These are phyloP conservation scores for Potamarius usumacintae DNA, from an alignment of 2,113 vertebrate species.

Conservation along the genomic window DNA sequence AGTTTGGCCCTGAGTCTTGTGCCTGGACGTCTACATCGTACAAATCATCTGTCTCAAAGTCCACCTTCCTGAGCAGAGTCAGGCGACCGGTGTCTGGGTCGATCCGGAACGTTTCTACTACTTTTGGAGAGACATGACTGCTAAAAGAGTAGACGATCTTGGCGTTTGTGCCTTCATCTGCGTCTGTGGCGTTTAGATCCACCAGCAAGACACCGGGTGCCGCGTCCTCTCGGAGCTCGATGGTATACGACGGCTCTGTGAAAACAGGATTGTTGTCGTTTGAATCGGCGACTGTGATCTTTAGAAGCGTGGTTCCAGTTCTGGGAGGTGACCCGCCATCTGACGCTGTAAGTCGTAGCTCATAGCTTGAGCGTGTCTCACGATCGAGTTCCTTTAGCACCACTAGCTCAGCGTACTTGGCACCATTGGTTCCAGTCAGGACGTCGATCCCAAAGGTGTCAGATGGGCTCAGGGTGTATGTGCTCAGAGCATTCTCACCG, in stretches of 20 bases:
- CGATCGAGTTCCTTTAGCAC: conserved; percentile 88
- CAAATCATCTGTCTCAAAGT: conserved; percentile 86
- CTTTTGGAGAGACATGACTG: conserved; percentile 89
- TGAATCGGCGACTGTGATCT: conserved; percentile 90
- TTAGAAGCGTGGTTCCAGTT: conserved; percentile 87
- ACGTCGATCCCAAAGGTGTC: conserved; percentile 89
- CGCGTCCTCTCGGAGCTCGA: conserved; percentile 85
- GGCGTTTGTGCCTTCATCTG: conserved; percentile 93
- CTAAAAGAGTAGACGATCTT: conserved; percentile 94
- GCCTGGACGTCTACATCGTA: conserved; percentile 96
- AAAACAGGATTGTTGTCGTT: conserved; percentile 96
- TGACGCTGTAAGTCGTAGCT: conserved; percentile 90
- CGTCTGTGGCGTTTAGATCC: conserved; percentile 93
- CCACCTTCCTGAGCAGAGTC: conserved; percentile 85
- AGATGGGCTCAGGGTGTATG: conserved; percentile 86
- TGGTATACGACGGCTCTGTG: conserved; percentile 83
- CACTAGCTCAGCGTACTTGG: conserved; percentile 90
- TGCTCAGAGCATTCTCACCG: conserved; percentile 90
- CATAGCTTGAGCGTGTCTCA: conserved; percentile 84
- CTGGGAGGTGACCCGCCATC: conserved; percentile 88
- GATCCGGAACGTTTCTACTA: conserved; percentile 90
- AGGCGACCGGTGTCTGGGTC: conserved; percentile 87
- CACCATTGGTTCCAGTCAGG: conserved; percentile 86
- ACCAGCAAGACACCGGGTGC: conserved; percentile 86
- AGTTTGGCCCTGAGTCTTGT: conserved; percentile 95